Base-by-base conservation (phyloP, 1,140 invertebrate genomes). In the Drosophila lacteicornis region DNA sequence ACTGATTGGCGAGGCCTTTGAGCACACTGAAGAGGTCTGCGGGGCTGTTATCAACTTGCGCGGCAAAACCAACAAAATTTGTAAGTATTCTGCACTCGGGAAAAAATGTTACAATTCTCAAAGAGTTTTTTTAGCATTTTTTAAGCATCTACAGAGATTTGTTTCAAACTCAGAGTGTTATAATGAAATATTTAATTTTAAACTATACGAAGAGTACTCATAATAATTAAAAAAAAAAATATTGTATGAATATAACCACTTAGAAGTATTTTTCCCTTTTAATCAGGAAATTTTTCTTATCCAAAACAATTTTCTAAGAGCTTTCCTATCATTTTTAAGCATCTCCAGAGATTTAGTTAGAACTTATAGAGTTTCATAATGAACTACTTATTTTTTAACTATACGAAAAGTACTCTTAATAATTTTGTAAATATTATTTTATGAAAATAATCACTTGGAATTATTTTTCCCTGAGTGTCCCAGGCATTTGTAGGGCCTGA, bases 1-100 rank as follows among this genome's bases (percentile, higher is more conserved):
- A 93, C 94, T 99, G 93, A 99, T 99, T 95, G 99, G 99, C 59
- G 99, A 99, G 95, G 96, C 97, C 63, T 99, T 99, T 94, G 97
- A 98, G 71, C 94, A 96, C 87, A 96, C 97, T 82, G 96, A 98
- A 80, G 96, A 99, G 92, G 96, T 99, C 69, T 98, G 97, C 95
- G 98, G 98, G 57, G 98, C 98, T 81, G 98, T 99, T 80, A 97
- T 99, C 49, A 99, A 99, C 94, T 95, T 99, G 81, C 95, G 98
- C 93, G 93, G 94, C 74, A 99, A 98, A 93, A 94, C 95, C 75
- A 98, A 99, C 94, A 99, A 99, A 95, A 96, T 99, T 68, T 90
- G 85, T 90, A 65, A 73, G 85, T 81, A 70, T 13, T 1, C 1
- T 38, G 4, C 19, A 70, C 33, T 15, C 1, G 2, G 9, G 3